Base-by-base conservation (phyloP, 2,888 invertebrate species). In the Andrena hattorfiana region DNA sequence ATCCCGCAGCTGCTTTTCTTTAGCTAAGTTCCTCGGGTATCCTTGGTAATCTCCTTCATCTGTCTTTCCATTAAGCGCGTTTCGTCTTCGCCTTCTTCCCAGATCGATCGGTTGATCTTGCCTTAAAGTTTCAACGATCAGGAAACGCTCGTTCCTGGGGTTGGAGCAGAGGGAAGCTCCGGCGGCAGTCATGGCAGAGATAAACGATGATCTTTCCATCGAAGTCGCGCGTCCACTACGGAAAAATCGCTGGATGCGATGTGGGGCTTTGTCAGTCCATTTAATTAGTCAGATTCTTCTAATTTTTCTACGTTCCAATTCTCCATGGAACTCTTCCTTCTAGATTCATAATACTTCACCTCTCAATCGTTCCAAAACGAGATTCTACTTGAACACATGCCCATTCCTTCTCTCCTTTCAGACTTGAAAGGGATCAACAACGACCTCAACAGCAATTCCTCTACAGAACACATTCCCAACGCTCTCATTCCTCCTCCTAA, bases 11-110 rank as follows among this genome's bases (percentile, higher is more conserved):
- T 42, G 63, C 32, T 42, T 42, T 23, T 63, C 63, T 63, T 42
- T 63, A 26, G 63, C 16, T 28, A 62, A 30, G 63, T 63, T 63
- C 63, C 63, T 28, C n/a, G 60, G 74, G 20, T 62, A 75, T 67
- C 66, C 62, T 30, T 32, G 54, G 32, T 48, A 48, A n/a, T 56
- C 51, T 62, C 51, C 51, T 62, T 26, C 32, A 10, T 67, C 32
- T 32, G 54, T 75, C 59, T 23, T 49, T 42, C 59, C 7, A 70
- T 70, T 70, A 60, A 48, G 59, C 59, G 32, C 20, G 7, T 48
- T 48, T 7, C 35, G 42, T 42, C 32, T 35, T 62, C 63, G 42
- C 63, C 23, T 32, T 13, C 48, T 26, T 10, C 26, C 4, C 20
- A 20, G 51, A 20, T 51, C 51, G 28, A 56, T 56, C 59, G 35